Evolutionary conservation across 1,140 invertebrate genomes (phyloP).

Genomic region (Wasmannia auropunctata): DNA sequence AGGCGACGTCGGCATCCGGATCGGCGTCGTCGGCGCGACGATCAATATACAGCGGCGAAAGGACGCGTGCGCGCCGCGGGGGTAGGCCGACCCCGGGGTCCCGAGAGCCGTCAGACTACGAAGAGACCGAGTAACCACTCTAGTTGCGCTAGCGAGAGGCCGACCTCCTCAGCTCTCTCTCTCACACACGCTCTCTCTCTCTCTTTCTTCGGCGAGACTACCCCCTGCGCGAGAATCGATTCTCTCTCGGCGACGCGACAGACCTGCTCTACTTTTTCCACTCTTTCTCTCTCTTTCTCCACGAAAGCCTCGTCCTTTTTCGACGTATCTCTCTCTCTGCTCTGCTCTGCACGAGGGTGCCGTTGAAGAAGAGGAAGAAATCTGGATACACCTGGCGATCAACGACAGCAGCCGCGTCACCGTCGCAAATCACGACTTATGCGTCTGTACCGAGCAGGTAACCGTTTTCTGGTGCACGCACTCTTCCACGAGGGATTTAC

Average conservation of each 20-base stretch:
- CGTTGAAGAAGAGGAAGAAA: slow-evolving; percentile 70
- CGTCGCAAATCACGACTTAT: slow-evolving; percentile 84
- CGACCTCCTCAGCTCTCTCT: slow-evolving; percentile 24
- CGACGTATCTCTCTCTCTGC: slow-evolving; percentile 50
- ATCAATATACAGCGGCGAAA: slow-evolving; percentile 73
- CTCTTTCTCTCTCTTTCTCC: slow-evolving; percentile 27
- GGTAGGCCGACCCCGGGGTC: slow-evolving; percentile 65
- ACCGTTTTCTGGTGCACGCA: slow-evolving; percentile 46
- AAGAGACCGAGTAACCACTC: slow-evolving; percentile 55
- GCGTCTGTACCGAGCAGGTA: slow-evolving; percentile 85
- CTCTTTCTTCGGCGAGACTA: slow-evolving; percentile 23
- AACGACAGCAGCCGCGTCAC: slow-evolving; percentile 65
- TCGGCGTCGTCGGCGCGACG: slow-evolving; percentile 79
- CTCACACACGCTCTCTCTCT: background rate
- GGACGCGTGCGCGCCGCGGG: slow-evolving; percentile 45
- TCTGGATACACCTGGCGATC: slow-evolving; percentile 16
- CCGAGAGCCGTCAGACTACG: slow-evolving; percentile 60
- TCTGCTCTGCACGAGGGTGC: slow-evolving; percentile 80
- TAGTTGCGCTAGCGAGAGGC: slow-evolving; percentile 60
- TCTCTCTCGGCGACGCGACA: slow-evolving; percentile 39
- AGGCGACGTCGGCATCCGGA: slow-evolving; percentile 60
- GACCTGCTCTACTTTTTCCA: slow-evolving; percentile 48
- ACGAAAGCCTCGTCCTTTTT: slow-evolving; percentile 23
- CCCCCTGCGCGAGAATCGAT: slow-evolving; percentile 38
- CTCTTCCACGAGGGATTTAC: background rate